phyloP scores from a whole-genome alignment of 1,140 invertebrate species.

The Neuroterus valhalla region DNA sequence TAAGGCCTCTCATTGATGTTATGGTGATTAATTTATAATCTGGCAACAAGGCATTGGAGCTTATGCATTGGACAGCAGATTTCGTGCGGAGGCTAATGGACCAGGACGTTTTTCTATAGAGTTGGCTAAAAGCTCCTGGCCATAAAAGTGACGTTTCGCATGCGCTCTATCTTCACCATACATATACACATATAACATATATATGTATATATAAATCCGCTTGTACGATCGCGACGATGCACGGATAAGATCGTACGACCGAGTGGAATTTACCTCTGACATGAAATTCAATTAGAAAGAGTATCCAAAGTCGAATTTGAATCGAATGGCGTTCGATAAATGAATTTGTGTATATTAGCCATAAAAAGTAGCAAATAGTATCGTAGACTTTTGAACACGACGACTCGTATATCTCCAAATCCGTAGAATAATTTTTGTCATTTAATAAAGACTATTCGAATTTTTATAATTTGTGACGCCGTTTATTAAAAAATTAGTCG shows the following conservation, averaged over 20 bases:
- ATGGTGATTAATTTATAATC: too few species aligned
- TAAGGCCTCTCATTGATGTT: too few species aligned
- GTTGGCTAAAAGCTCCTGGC: neutral
- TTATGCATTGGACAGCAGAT: too few species aligned
- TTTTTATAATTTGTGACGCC: too few species aligned
- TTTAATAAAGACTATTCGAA: too few species aligned
- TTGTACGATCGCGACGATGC: neutral
- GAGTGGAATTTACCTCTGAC: conserved; percentile 16
- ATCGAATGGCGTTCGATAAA: neutral
- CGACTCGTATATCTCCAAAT: too few species aligned
- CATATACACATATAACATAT: neutral
- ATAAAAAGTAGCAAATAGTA: too few species aligned
- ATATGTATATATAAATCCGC: neutral
- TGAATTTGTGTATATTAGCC: too few species aligned
- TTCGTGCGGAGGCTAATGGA: neutral
- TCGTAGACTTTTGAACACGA: too few species aligned
- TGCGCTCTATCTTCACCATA: neutral
- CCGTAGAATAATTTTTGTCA: too few species aligned
- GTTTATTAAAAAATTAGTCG: too few species aligned
- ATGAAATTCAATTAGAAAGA: conserved; percentile 15
- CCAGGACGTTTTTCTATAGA: neutral
- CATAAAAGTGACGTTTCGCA: neutral
- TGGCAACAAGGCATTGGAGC: too few species aligned
- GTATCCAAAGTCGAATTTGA: neutral
- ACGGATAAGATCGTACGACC: conserved; percentile 11